A percentile compares a stretch with the other conserved stretches of the same genome.
These are phyloP conservation scores for Colossoma macropomum DNA, from an alignment of 2,113 vertebrate species.

Conservation along the genomic window DNA sequence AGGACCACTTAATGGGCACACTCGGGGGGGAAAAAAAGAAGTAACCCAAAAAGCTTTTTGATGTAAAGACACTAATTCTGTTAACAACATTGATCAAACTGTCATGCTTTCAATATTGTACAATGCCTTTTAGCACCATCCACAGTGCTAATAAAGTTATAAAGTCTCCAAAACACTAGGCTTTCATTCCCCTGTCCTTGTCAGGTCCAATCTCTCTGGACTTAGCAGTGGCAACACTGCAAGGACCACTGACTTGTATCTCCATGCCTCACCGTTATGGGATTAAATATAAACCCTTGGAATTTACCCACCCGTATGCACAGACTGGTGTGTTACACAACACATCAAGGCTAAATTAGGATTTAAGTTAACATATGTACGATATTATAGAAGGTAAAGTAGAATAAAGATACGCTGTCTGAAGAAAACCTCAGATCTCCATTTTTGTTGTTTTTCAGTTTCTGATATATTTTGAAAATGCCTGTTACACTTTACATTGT, in stretches of 20 bases:
- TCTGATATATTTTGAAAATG: too few species aligned
- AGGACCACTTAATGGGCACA: conserved; percentile 86
- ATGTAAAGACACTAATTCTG: conserved; percentile 97
- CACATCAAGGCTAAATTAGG: not conserved
- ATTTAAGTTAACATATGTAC: not conserved
- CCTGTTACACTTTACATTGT: too few species aligned
- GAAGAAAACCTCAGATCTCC: too few species aligned
- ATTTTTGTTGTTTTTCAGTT: too few species aligned
- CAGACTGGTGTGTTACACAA: not conserved
- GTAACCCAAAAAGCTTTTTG: conserved; percentile 90
- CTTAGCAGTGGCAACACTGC: conserved; percentile 16
- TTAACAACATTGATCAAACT: conserved; percentile 96
- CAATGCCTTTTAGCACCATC: conserved; percentile 92
- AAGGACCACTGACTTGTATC: conserved; percentile 23
- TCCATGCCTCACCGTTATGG: conserved; percentile 28
- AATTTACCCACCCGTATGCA: not conserved
- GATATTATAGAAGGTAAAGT: too few species aligned
- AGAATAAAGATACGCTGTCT: too few species aligned
- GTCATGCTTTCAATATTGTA: conserved; percentile 94
- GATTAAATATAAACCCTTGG: not conserved
- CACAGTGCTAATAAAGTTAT: conserved; percentile 88
- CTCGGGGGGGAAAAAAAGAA: conserved; percentile 78
- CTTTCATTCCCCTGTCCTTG: conserved; percentile 53
- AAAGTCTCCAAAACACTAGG: conserved; percentile 69
- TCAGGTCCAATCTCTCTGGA: conserved; percentile 42